Conservation (phyloP, 2,888 invertebrate species). For the Ptychoptera contaminata region DNA sequence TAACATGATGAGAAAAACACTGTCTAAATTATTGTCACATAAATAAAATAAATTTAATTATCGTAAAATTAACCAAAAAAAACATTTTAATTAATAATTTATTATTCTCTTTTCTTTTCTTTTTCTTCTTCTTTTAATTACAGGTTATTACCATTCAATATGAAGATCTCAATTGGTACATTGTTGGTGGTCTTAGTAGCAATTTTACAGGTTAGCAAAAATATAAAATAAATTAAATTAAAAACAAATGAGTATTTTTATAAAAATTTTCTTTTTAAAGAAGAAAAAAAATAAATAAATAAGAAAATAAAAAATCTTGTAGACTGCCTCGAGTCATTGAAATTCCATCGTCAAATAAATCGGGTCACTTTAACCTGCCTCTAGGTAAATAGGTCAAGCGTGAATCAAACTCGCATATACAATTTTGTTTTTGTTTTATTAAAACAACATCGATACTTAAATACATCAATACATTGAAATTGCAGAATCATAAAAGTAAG, state of each 20-base stretch:
- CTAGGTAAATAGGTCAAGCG: constrained; percentile 16
- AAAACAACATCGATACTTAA: background rate
- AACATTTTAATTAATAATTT: background rate
- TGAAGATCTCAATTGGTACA: no score
- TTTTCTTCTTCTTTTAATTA: no score
- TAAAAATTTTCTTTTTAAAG: background rate
- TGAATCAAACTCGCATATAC: constrained; percentile 14
- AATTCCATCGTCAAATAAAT: constrained; percentile 11
- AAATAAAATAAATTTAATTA: no score
- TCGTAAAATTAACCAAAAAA: background rate
- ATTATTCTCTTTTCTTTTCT: no score
- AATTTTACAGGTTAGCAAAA: no score
- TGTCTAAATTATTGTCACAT: no score
- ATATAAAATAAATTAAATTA: no score
- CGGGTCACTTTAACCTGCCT: constrained; percentile 16
- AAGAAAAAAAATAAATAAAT: background rate
- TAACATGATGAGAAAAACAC: no score
- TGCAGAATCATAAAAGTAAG: background rate
- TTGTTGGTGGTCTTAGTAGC: no score
- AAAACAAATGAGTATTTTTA: background rate
- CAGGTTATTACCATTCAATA: no score
- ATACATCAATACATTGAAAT: background rate
- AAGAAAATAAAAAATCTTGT: background rate
- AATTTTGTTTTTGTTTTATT: no score
- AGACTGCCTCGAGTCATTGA: constrained; percentile 9